A percentile compares a stretch with the other conserved stretches of the same genome.
Evolutionary conservation across 2,888 invertebrate species (phyloP).

Genomic region (Girardia tigrina): DNA sequence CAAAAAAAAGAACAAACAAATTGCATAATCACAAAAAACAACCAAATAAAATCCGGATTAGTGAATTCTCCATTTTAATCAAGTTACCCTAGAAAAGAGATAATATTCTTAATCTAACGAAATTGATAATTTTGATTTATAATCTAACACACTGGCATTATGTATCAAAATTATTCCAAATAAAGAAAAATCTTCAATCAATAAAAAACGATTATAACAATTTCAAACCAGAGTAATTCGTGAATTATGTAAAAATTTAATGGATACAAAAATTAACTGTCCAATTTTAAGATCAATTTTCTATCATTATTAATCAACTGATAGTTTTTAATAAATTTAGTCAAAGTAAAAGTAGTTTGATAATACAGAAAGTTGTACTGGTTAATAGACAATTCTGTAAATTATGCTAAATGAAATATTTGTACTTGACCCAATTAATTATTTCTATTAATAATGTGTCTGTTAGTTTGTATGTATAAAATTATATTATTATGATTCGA

Average conservation of each 20-base stretch:
- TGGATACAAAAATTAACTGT: constrained; percentile 20
- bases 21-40: no score
- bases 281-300: neutral
- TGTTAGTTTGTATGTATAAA: constrained; percentile 8
- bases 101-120: constrained; percentile 5
- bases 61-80: neutral
- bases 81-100: constrained; percentile 1
- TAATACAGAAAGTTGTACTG: constrained; percentile 19
- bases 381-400: constrained; percentile 14
- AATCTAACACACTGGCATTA: constrained; percentile 2
- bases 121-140: constrained; percentile 1
- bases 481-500: constrained; percentile 14
- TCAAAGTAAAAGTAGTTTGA: constrained; percentile 19
- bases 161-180: constrained; percentile 23
- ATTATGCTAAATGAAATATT: constrained; percentile 23
- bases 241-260: constrained; percentile 23
- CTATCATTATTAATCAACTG: constrained; percentile 20
- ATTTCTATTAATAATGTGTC: constrained; percentile 16
- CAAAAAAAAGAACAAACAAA: neutral
- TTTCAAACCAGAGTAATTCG: constrained; percentile 10
- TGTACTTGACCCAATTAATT: constrained; percentile 23
- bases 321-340: neutral
- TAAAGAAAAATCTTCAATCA: neutral
- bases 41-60: neutral
- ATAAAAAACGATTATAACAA: neutral